Percentiles rank a stretch among this genome's conserved stretches.
These are phyloP conservation scores for Eristalinus aeneus DNA, from an alignment of 2,888 invertebrate species.

Conservation along the genomic window DNA sequence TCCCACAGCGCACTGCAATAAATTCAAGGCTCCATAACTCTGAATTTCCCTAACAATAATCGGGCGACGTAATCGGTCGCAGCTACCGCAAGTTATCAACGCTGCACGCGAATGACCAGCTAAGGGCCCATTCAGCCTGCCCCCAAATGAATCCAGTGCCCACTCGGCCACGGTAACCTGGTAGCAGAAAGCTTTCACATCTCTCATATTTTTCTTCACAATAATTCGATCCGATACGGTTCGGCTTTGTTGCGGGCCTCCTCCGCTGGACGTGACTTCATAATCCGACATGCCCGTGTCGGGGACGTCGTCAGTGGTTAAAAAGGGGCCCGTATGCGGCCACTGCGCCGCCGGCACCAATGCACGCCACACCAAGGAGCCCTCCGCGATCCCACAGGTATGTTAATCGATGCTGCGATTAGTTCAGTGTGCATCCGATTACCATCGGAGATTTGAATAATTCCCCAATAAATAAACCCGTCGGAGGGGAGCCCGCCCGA, in stretches of 20 bases:
- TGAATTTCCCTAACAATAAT: conserved; percentile 59
- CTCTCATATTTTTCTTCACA: conserved; percentile 34
- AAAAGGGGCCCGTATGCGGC: background rate
- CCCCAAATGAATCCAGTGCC: conserved; percentile 3
- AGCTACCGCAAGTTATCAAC: conserved; percentile 54
- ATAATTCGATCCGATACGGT: conserved; percentile 16
- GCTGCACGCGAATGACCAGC: conserved; percentile 35
- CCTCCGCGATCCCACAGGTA: conserved; percentile 24
- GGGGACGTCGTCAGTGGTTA: background rate
- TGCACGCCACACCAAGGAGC: background rate
- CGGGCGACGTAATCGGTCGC: conserved; percentile 16
- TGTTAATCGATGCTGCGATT: conserved; percentile 62
- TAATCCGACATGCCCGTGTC: background rate
- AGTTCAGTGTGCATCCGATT: conserved; percentile 64
- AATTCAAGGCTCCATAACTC: conserved; percentile 21
- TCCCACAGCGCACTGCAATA: background rate
- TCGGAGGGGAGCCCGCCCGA: conserved; percentile 1
- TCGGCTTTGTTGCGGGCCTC: conserved; percentile 32
- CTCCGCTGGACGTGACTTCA: background rate
- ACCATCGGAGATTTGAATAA: conserved; percentile 63
- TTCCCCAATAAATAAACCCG: conserved; percentile 56
- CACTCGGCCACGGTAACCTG: conserved; percentile 35
- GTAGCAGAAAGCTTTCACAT: conserved; percentile 66
- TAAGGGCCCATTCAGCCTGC: conserved; percentile 5
- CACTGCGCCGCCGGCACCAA: background rate